A percentile compares a stretch with the other conserved stretches of the same genome.
These are phyloP conservation scores for Chelidonichthys spinosus DNA, from an alignment of 2,797 vertebrate genomes.

Conservation along the genomic window DNA sequence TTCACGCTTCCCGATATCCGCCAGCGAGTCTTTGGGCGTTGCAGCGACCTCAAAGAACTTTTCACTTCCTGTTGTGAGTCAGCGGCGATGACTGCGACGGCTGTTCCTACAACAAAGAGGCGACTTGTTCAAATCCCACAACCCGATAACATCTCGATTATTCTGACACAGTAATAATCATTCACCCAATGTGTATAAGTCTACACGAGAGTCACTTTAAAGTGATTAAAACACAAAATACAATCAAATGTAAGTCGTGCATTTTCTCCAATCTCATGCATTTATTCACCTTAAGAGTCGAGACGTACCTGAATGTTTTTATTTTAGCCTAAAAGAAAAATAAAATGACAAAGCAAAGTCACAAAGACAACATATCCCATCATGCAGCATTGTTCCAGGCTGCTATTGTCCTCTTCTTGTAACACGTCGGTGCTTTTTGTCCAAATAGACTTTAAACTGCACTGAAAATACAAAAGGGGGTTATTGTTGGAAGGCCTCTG, in stretches of 20 bases:
- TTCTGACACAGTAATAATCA: neutral
- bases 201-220: neutral
- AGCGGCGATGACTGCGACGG: neutral
- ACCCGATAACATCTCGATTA: neutral
- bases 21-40: too few relatives aligned
- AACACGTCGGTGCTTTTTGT: slow-evolving; percentile 42
- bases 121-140: slow-evolving; percentile 2
- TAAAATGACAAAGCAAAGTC: neutral
- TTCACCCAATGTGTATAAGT: neutral
- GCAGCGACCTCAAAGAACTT: too few relatives aligned
- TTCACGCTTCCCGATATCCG: too few relatives aligned
- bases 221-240: neutral
- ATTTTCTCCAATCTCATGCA: neutral
- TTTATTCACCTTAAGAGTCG: neutral
- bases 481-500: slow-evolving; percentile 25
- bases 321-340: too few relatives aligned
- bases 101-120: neutral
- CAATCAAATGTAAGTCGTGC: neutral
- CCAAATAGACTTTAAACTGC: slow-evolving; percentile 1
- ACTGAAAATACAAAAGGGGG: slow-evolving; percentile 31
- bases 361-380: neutral
- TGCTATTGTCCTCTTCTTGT: slow-evolving; percentile 29
- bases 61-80: too few relatives aligned
- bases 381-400: neutral
- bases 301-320: neutral